These are phyloP conservation scores for Xestia ashworthii DNA, from an alignment of 2,888 invertebrate species.

Conservation along the genomic window DNA sequence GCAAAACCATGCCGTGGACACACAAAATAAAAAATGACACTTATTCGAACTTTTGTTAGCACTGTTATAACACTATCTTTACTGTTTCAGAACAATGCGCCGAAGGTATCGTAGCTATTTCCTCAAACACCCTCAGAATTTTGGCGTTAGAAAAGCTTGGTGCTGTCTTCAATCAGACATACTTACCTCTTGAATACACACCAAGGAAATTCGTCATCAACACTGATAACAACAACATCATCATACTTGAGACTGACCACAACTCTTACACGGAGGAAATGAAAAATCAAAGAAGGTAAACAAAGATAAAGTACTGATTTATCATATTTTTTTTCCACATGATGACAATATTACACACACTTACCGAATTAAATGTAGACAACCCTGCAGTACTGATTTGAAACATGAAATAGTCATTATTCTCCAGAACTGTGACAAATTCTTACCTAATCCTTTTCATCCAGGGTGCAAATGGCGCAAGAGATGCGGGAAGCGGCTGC, in stretches of 20 bases:
- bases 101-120: slow-evolving; percentile 99
- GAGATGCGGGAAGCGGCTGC: slow-evolving; percentile 99
- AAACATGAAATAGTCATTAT: not conserved
- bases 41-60: not conserved
- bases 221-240: slow-evolving; percentile 96
- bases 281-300: slow-evolving; percentile 95
- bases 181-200: slow-evolving; percentile 98
- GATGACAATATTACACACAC: slow-evolving; percentile 85
- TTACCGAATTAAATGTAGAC: slow-evolving; percentile 83
- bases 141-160: slow-evolving; percentile 99
- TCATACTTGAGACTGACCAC: slow-evolving; percentile 99
- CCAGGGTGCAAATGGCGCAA: slow-evolving; percentile 98
- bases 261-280: slow-evolving; percentile 99
- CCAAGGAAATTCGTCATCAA: slow-evolving; percentile 98
- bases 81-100: slow-evolving; percentile 96
- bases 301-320: not conserved
- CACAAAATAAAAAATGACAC: slow-evolving; percentile 48
- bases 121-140: slow-evolving; percentile 99
- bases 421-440: not conserved
- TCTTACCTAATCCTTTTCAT: slow-evolving; percentile 28
- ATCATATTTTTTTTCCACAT: slow-evolving; percentile 58
- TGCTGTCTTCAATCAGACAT: slow-evolving; percentile 99
- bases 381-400: slow-evolving; percentile 87
- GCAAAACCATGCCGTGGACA: slow-evolving; percentile 94
- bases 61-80: slow-evolving; percentile 55